Percentiles rank a stretch among this genome's conserved stretches.
These are phyloP conservation scores for Epinephelus cyanopodus DNA, from an alignment of 2,113 vertebrate genomes.

Conservation along the genomic window DNA sequence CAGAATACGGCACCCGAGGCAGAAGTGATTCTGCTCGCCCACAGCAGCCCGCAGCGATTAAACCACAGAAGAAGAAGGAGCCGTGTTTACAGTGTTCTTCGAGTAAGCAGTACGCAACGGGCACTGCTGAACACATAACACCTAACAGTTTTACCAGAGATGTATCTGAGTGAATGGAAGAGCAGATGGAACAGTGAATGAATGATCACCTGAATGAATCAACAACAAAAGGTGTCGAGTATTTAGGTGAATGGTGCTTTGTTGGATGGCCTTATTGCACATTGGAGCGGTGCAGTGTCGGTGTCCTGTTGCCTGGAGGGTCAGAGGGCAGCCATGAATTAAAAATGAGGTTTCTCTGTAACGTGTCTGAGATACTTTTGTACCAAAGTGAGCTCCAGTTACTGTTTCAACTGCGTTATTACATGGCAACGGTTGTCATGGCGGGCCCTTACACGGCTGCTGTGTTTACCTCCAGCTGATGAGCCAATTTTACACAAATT, in stretches of 20 bases:
- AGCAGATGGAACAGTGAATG: slow-evolving; percentile 37
- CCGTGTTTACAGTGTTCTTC: too few relatives aligned
- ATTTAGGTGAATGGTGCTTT: slow-evolving; percentile 28
- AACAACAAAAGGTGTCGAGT: slow-evolving; percentile 30
- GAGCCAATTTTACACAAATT: slow-evolving; percentile 21
- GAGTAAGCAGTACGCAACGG: too few relatives aligned
- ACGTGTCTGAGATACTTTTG: slow-evolving; percentile 25
- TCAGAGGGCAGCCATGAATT: slow-evolving; percentile 71
- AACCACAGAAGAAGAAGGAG: too few relatives aligned
- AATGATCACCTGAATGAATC: slow-evolving; percentile 29
- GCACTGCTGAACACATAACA: too few relatives aligned
- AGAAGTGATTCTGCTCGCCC: too few relatives aligned
- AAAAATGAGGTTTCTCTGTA: slow-evolving; percentile 51
- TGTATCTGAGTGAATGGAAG: slow-evolving; percentile 16
- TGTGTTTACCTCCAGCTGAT: neutral
- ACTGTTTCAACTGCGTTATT: slow-evolving; percentile 33
- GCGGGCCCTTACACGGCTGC: slow-evolving; percentile 7
- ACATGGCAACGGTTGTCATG: slow-evolving; percentile 29
- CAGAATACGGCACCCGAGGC: too few relatives aligned
- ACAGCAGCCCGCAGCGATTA: too few relatives aligned
- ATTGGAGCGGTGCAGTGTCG: neutral
- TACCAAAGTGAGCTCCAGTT: slow-evolving; percentile 49
- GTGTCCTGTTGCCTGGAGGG: slow-evolving; percentile 57
- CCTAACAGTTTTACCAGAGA: too few relatives aligned
- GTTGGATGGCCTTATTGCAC: slow-evolving; percentile 16